A percentile compares a stretch with the other conserved stretches of the same genome.
These are phyloP conservation scores for Meliscaeva auricollis DNA, from an alignment of 2,888 invertebrate genomes.

Conservation along the genomic window DNA sequence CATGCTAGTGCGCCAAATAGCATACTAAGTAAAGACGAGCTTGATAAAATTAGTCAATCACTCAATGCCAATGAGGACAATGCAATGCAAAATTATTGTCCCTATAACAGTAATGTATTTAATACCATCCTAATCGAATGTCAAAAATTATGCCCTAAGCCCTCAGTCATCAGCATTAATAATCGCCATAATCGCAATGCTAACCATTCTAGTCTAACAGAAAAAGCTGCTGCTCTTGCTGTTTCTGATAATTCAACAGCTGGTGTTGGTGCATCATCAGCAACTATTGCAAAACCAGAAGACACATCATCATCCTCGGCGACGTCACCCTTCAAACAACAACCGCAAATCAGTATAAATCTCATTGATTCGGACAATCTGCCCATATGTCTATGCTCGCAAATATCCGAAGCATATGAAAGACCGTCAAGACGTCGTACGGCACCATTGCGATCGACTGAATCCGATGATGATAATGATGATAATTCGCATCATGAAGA, in stretches of 20 bases:
- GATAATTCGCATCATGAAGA: conserved; percentile 49
- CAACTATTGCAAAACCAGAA: conserved; percentile 49
- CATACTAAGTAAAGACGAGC: conserved; percentile 80
- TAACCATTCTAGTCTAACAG: conserved; percentile 72
- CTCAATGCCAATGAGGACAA: conserved; percentile 74
- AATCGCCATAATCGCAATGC: conserved; percentile 69
- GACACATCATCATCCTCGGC: conserved; percentile 58
- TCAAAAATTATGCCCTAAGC: conserved; percentile 77
- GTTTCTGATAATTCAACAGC: conserved; percentile 15
- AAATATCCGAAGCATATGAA: conserved; percentile 74
- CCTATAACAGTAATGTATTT: conserved; percentile 78
- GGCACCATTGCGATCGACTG: conserved; percentile 63
- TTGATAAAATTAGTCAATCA: conserved; percentile 76
- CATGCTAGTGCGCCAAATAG: conserved; percentile 83
- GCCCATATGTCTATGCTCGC: conserved; percentile 81
- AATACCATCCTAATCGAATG: conserved; percentile 78
- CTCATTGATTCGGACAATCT: conserved; percentile 85
- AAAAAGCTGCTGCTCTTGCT: conserved; percentile 37
- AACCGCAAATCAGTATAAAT: conserved; percentile 81
- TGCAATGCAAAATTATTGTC: conserved; percentile 77
- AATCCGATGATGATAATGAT: conserved; percentile 58
- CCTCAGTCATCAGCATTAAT: conserved; percentile 73
- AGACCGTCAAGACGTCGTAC: conserved; percentile 56
- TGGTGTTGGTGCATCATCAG: conserved; percentile 4
- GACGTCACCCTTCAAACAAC: conserved; percentile 56